Base-by-base conservation (phyloP, 2,113 vertebrate species). In the Ciconia stormi region DNA sequence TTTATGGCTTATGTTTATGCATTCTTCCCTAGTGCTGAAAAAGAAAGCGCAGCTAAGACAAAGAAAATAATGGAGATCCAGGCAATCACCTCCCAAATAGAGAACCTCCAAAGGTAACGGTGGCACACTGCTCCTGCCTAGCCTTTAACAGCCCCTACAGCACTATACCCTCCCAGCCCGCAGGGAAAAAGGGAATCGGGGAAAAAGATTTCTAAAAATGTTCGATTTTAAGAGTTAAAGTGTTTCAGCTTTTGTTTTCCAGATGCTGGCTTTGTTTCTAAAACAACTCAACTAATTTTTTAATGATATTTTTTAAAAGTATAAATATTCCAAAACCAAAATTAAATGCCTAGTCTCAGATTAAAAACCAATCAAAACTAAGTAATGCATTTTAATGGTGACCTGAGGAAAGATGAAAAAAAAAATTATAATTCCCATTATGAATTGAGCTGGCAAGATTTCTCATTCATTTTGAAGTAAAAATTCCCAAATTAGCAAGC, bases 41-140 rank as follows among this genome's bases (percentile, higher is more conserved):
- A 84, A 92, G 99, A 99, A 96, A 98, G 98, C 9, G 98, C 98
- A 96, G 96, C 96, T 29, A 99, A 99, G 82, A 87, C 98, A 84
- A 98, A 99, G 95, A 99, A 98, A 96, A 95, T 98, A 27, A 34
- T 71, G 3, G 98, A 99, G 95, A 98, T 99, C 86, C 98, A 97
- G 50, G 98, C 96, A 34, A 94, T 99, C 82, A 98, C 96, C 5
- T 95, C 97, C 22, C 98, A 99, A 97, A 99, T 99, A 69, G 95
- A 97, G 78, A 96, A 95, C 15, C 89, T 99, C 66, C 98, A 98
- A 91, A 99, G 99, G 99, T 99, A 93, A 93, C 0, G 3, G 34
- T 21, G 56, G 38, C 10, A 46, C 44, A 6, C 46, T 62, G 14
- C 13, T 77, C 55, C 40, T 76, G n/a, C 18, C 52, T 21, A 21